These are phyloP conservation scores for Xerus inauris DNA, from an alignment of 2,113 vertebrate genomes.

Conservation along the genomic window DNA sequence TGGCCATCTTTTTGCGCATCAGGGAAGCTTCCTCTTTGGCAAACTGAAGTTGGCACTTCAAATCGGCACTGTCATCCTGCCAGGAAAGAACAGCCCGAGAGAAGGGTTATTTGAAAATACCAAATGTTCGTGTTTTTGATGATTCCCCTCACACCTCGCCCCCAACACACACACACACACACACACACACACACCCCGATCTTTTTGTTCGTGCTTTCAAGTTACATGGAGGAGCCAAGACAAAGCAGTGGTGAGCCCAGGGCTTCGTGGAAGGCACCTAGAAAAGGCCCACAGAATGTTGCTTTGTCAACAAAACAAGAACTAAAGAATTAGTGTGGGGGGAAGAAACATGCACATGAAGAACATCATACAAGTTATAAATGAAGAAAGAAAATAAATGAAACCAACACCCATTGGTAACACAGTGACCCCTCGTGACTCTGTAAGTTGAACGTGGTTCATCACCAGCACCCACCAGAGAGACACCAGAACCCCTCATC, in stretches of 20 bases:
- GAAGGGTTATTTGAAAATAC: constrained; percentile 66
- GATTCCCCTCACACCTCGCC: constrained; percentile 57
- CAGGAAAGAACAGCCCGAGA: constrained; percentile 74
- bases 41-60: constrained; percentile 98
- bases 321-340: not conserved
- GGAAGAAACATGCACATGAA: not conserved
- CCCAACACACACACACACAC: not conserved
- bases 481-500: not conserved
- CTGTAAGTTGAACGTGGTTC: not conserved
- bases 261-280: not conserved
- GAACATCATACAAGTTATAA: not conserved
- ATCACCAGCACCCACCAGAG: not conserved
- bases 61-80: constrained; percentile 97
- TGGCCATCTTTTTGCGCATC: constrained; percentile 99
- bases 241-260: not conserved
- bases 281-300: not conserved
- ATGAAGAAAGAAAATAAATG: not conserved
- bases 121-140: constrained; percentile 55
- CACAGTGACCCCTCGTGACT: fast-evolving
- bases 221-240: not conserved
- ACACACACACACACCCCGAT: not conserved
- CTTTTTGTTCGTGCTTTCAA: not conserved
- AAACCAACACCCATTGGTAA: fast-evolving
- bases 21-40: constrained; percentile 96
- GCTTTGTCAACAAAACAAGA: constrained; percentile 42